Evolutionary conservation across 2,888 invertebrate genomes (phyloP).

Genomic region (Pycnomerus fuliginosus): DNA sequence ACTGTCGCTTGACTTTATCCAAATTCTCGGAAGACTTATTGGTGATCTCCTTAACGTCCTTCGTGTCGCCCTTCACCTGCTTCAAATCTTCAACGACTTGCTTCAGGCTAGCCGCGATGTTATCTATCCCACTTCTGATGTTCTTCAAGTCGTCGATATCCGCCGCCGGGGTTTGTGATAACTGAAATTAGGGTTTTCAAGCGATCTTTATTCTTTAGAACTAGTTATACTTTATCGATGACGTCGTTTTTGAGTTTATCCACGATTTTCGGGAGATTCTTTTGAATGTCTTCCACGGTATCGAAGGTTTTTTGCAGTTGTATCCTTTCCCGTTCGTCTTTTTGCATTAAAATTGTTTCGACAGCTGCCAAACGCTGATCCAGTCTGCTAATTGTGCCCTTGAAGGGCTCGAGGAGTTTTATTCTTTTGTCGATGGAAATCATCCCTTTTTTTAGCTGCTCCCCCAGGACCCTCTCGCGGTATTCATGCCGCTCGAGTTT

Average conservation of each 20-base stretch:
- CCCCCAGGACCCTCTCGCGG: conserved; percentile 76
- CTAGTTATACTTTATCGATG: conserved; percentile 32
- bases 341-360: conserved; percentile 73
- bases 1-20: conserved; percentile 51
- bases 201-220: too few species aligned
- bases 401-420: conserved; percentile 67
- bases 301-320: conserved; percentile 65
- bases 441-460: conserved; percentile 74
- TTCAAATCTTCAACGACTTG: conserved; percentile 43
- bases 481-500: conserved; percentile 84
- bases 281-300: conserved; percentile 57
- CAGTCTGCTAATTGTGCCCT: conserved; percentile 66
- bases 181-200: conserved; percentile 4
- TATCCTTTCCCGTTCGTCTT: conserved; percentile 65
- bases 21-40: conserved; percentile 53
- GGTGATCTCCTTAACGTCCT: conserved; percentile 52
- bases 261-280: conserved; percentile 53
- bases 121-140: too few species aligned
- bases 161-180: too few species aligned
- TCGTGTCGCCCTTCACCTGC: conserved; percentile 48
- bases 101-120: too few species aligned
- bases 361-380: conserved; percentile 76
- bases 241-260: conserved; percentile 52
- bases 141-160: conserved; percentile 25
- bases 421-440: conserved; percentile 71